These are phyloP conservation scores for Chymomyza fuscimana DNA, from an alignment of 2,888 invertebrate genomes.

Conservation along the genomic window DNA sequence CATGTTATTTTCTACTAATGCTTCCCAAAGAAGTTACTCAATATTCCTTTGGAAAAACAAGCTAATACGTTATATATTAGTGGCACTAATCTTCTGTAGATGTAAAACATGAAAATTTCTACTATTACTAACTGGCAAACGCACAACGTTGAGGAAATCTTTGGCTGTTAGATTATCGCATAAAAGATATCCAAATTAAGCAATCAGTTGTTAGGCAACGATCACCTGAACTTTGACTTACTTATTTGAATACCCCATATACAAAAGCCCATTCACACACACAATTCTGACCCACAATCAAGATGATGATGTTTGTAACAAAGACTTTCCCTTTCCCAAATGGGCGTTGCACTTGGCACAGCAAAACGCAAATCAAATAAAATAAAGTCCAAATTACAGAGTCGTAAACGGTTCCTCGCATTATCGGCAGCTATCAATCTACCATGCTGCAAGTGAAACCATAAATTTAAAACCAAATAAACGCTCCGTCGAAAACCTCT, in stretches of 20 bases:
- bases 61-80: too few species aligned
- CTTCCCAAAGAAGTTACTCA: too few species aligned
- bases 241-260: background rate
- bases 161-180: background rate
- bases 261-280: conserved; percentile 8
- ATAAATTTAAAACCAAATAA: conserved; percentile 71
- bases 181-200: background rate
- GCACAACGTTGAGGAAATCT: background rate
- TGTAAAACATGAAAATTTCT: too few species aligned
- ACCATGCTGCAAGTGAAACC: conserved; percentile 65
- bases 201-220: background rate
- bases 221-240: conserved; percentile 54
- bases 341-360: conserved; percentile 11
- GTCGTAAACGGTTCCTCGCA: conserved; percentile 73
- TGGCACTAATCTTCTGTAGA: too few species aligned
- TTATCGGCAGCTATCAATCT: conserved; percentile 75
- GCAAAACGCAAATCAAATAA: conserved; percentile 63
- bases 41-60: too few species aligned
- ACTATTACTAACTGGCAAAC: background rate
- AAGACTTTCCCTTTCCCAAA: conserved; percentile 60
- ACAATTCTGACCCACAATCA: background rate
- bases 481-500: conserved; percentile 33
- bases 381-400: conserved; percentile 70
- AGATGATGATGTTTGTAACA: background rate
- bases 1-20: too few species aligned